These are phyloP conservation scores for Aldabrachelys gigantea DNA, from an alignment of 2,113 vertebrate genomes.

Conservation along the genomic window DNA sequence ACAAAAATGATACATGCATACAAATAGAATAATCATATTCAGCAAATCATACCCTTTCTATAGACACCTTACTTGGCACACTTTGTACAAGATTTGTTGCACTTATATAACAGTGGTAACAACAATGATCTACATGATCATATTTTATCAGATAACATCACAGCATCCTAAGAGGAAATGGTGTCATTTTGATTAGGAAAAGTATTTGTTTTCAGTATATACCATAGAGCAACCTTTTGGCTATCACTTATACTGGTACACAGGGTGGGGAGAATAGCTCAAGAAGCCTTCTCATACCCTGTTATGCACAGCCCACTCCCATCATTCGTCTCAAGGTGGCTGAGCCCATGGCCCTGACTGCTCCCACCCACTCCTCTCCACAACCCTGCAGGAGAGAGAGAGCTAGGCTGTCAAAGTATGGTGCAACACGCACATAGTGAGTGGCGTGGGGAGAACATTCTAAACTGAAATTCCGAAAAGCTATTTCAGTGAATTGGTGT, in stretches of 20 bases:
- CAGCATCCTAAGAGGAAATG: not conserved
- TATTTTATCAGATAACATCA: no score
- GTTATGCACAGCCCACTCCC: not conserved
- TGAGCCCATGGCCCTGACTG: not conserved
- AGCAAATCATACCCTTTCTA: no score
- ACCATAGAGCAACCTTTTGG: no score
- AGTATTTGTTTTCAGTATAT: no score
- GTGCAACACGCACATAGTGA: not conserved
- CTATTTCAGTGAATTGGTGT: not conserved
- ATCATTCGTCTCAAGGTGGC: not conserved
- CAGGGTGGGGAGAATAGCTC: not conserved
- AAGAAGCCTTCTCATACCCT: not conserved
- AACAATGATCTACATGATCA: no score
- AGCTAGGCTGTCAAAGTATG: not conserved
- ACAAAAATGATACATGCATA: no score
- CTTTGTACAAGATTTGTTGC: no score
- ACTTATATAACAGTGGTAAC: no score
- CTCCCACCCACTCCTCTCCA: not conserved
- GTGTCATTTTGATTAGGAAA: no score
- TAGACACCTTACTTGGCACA: no score
- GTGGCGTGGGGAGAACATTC: conserved; percentile 13
- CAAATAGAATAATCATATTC: no score
- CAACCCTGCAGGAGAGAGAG: not conserved
- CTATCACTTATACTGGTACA: not conserved
- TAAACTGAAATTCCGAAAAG: not conserved